A percentile compares a stretch with the other conserved stretches of the same genome.
Evolutionary conservation across 1,140 invertebrate species (phyloP).

Genomic region (Lordiphosa clarofinis): DNA sequence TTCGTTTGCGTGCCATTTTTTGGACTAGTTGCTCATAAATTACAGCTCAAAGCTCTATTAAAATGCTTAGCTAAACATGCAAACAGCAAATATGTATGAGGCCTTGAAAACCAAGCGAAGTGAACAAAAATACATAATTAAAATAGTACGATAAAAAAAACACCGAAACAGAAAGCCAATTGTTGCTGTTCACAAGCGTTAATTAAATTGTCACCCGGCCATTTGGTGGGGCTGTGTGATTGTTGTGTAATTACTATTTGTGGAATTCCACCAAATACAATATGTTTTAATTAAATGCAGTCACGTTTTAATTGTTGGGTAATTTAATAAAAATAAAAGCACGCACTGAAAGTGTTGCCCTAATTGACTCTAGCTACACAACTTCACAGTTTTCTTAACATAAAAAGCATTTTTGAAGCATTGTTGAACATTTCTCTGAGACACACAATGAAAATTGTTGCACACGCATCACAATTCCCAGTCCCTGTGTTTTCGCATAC

Average conservation of each 20-base stretch:
- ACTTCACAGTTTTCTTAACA: no score
- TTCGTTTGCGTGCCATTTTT: slow-evolving; percentile 56
- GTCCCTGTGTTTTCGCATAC: no score
- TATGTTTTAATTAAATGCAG: no score
- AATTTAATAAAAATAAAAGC: no score
- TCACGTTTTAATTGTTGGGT: no score
- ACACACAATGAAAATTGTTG: no score
- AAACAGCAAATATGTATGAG: slow-evolving; percentile 28
- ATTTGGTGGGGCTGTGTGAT: slow-evolving; percentile 4
- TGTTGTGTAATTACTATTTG: slow-evolving; percentile 37
- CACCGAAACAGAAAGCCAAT: slow-evolving; percentile 41
- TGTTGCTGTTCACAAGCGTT: slow-evolving; percentile 50
- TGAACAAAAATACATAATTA: slow-evolving; percentile 43
- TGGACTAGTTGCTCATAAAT: slow-evolving; percentile 38
- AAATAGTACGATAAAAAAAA: slow-evolving; percentile 24
- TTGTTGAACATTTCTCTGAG: no score
- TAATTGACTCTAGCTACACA: no score
- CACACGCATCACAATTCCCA: no score
- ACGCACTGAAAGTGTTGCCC: no score
- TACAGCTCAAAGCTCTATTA: slow-evolving; percentile 37
- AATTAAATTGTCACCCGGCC: slow-evolving; percentile 61
- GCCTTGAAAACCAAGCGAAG: slow-evolving; percentile 5
- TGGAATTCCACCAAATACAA: slow-evolving; percentile 4
- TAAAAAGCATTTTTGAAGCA: no score
- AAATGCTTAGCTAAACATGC: slow-evolving; percentile 61